Percentiles rank a stretch among this genome's conserved stretches.
These are phyloP conservation scores for Garra rufa DNA, from an alignment of 2,113 vertebrate species.

Conservation along the genomic window DNA sequence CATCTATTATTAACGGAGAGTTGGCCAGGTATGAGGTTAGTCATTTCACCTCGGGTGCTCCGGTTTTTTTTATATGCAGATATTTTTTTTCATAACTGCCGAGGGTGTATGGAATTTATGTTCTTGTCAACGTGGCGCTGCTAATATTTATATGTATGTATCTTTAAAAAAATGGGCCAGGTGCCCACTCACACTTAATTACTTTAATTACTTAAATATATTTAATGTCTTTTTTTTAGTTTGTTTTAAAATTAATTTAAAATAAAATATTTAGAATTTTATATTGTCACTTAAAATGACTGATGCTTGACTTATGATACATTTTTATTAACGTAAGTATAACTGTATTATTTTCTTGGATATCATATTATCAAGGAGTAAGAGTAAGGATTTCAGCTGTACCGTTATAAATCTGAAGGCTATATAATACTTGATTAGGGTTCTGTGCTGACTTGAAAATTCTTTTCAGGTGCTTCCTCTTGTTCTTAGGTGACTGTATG, in stretches of 20 bases:
- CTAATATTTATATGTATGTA: not conserved
- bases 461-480: not conserved
- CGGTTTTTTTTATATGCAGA: not conserved
- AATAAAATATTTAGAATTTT: not conserved
- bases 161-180: not conserved
- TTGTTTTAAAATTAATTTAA: not conserved
- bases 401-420: not conserved
- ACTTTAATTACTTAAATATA: not conserved
- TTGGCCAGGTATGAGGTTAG: slow-evolving; percentile 32
- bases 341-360: not conserved
- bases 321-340: not conserved
- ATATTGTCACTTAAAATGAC: not conserved
- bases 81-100: slow-evolving; percentile 5
- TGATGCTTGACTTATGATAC: not conserved
- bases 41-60: slow-evolving; percentile 21
- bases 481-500: not conserved
- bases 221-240: not conserved
- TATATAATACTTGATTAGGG: not conserved
- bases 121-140: slow-evolving; percentile 33
- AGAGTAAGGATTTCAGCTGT: not conserved
- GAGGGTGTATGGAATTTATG: not conserved
- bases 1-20: slow-evolving; percentile 9
- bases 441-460: slow-evolving; percentile 5
- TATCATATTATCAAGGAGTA: not conserved
- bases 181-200: not conserved